A percentile compares a stretch with the other conserved stretches of the same genome.
phyloP scores from a whole-genome alignment of 2,888 invertebrate genomes.

The Ormyrus rosae region DNA sequence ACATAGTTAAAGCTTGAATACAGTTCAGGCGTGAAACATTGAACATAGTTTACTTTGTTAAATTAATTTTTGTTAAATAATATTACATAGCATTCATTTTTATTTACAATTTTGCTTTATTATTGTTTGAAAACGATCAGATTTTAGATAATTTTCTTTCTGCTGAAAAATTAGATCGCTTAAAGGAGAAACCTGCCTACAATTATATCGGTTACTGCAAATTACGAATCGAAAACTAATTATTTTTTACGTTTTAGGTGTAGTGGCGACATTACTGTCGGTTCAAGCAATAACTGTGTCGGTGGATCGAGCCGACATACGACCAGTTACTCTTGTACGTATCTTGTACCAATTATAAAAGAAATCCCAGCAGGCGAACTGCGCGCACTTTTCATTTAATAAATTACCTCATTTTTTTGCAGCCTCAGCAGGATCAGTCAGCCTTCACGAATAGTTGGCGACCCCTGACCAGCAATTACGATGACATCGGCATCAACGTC shows the following conservation, averaged over 20 bases:
- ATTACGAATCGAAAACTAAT: background rate
- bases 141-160: too few relatives aligned
- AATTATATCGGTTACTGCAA: too few relatives aligned
- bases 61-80: too few relatives aligned
- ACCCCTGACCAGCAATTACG: conserved; percentile 68
- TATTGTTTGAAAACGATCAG: too few relatives aligned
- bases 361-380: background rate
- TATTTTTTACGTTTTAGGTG: conserved; percentile 58
- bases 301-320: conserved; percentile 69
- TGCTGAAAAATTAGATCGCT: too few relatives aligned
- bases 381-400: too few relatives aligned
- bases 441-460: conserved; percentile 72
- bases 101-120: background rate
- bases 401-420: background rate
- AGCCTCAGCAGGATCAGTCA: conserved; percentile 63
- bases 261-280: conserved; percentile 63
- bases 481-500: conserved; percentile 66
- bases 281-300: conserved; percentile 69
- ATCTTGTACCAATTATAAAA: conserved; percentile 10
- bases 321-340: conserved; percentile 61
- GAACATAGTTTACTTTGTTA: too few relatives aligned
- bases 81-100: background rate
- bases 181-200: too few relatives aligned
- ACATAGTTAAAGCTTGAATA: too few relatives aligned
- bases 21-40: too few relatives aligned